phyloP scores from a whole-genome alignment of 2,113 vertebrate genomes.

The Halcyon senegalensis region DNA sequence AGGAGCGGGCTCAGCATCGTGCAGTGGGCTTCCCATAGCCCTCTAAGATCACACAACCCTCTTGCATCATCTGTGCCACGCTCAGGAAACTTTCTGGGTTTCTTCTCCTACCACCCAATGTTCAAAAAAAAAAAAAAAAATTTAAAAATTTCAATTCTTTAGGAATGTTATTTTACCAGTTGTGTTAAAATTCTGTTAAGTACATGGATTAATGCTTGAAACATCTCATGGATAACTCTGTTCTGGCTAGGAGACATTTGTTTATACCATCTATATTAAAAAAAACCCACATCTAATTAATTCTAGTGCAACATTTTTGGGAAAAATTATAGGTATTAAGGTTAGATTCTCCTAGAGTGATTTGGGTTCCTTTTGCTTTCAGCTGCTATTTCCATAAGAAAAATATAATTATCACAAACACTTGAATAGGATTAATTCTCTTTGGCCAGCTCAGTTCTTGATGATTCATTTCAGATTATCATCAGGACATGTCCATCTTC shows the following conservation, averaged over 20 bases:
- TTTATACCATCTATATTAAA: neutral
- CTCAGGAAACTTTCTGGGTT: neutral
- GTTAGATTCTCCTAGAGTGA: neutral
- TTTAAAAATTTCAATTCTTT: neutral
- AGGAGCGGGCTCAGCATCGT: fast-evolving
- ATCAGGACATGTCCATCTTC: neutral
- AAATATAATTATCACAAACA: neutral
- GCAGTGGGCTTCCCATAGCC: fast-evolving
- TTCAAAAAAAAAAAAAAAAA: neutral
- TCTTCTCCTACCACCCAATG: neutral
- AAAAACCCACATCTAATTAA: neutral
- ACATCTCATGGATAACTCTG: neutral
- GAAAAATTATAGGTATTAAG: neutral
- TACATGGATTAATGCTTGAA: neutral
- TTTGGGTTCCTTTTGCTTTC: neutral
- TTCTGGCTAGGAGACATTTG: neutral
- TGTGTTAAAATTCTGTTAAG: neutral
- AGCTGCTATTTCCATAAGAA: neutral
- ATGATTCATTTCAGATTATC: neutral
- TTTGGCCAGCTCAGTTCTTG: neutral
- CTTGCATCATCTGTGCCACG: neutral
- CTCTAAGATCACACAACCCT: neutral
- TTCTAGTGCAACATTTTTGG: neutral
- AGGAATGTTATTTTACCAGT: neutral
- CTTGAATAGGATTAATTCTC: neutral